These are phyloP conservation scores for Diogma glabrata DNA, from an alignment of 2,888 invertebrate species.

Conservation along the genomic window DNA sequence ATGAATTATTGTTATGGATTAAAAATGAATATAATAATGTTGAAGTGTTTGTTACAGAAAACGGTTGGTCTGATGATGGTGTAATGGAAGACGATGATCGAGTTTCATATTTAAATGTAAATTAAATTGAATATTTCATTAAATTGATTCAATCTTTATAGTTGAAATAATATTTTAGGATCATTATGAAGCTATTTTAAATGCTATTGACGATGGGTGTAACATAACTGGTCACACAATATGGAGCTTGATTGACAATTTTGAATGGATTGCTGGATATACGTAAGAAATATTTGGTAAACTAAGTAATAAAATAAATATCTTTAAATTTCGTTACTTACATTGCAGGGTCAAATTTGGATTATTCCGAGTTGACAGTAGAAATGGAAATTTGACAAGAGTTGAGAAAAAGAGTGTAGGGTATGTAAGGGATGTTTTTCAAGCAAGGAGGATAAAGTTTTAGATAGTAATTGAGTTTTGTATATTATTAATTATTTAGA, in stretches of 20 bases:
- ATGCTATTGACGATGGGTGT: conserved; percentile 28
- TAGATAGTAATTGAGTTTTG: no score
- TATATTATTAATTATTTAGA: no score
- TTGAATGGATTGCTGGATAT: conserved; percentile 51
- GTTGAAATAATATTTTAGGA: no score
- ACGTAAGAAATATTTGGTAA: conserved; percentile 1
- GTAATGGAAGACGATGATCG: conserved; percentile 30
- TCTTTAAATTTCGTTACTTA: no score
- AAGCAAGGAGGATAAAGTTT: no score
- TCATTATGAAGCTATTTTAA: conserved; percentile 30
- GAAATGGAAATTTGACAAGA: no score
- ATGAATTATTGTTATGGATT: not conserved
- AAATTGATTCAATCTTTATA: no score
- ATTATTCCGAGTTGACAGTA: no score
- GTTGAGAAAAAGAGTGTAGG: no score
- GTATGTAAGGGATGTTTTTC: no score
- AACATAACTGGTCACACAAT: conserved; percentile 42
- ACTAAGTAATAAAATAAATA: no score
- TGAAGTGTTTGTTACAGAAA: not conserved
- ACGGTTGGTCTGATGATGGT: conserved; percentile 4
- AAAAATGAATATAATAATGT: not conserved
- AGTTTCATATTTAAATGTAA: conserved; percentile 13
- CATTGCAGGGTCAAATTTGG: no score
- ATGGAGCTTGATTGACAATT: conserved; percentile 54
- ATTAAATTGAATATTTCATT: not conserved